phyloP scores from a whole-genome alignment of 1,140 invertebrate genomes.

The Eueides isabella region DNA sequence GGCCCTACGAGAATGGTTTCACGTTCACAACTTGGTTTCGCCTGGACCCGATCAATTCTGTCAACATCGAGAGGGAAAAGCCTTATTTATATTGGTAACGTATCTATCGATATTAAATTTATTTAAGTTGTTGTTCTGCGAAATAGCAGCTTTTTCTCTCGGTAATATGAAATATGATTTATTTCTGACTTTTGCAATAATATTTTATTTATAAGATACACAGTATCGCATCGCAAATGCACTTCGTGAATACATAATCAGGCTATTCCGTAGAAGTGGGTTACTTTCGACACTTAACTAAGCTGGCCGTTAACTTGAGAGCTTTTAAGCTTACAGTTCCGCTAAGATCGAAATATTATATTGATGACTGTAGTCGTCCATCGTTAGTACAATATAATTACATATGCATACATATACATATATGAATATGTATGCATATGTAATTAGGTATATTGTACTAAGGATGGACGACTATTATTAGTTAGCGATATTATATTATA shows the following conservation, averaged over 20 bases:
- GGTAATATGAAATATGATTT: background rate
- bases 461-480: too few relatives aligned
- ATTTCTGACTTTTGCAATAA: background rate
- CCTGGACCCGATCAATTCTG: conserved; percentile 98
- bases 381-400: background rate
- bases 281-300: conserved; percentile 31
- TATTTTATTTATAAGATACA: conserved; percentile 9
- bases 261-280: background rate
- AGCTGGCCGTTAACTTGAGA: conserved; percentile 40
- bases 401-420: too few relatives aligned
- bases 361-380: background rate
- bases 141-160: background rate
- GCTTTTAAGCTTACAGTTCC: conserved; percentile 40
- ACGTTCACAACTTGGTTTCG: conserved; percentile 99
- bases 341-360: background rate
- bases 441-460: too few relatives aligned
- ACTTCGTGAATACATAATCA: background rate
- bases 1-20: conserved; percentile 99
- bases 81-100: conserved; percentile 93
- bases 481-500: too few relatives aligned
- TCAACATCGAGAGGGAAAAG: conserved; percentile 99
- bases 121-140: conserved; percentile 4
- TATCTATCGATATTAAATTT: conserved; percentile 8
- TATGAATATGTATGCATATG: too few relatives aligned
- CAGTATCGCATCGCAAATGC: background rate